phyloP scores from a whole-genome alignment of 2,888 invertebrate genomes.

The Leptopilina syphax region DNA sequence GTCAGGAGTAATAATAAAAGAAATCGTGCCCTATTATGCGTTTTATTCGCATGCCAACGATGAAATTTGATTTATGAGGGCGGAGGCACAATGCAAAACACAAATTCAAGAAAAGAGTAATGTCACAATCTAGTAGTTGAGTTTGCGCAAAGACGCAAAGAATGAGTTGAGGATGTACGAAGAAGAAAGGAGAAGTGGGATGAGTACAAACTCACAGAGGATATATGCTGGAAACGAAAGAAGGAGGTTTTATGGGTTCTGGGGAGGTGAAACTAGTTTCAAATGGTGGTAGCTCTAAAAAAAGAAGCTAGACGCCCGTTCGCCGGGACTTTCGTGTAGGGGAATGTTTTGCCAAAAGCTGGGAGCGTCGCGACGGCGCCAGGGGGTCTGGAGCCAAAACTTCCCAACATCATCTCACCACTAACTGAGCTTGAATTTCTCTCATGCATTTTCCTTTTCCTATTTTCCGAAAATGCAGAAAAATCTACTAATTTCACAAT shows the following conservation, averaged over 20 bases:
- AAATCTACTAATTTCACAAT: too few relatives aligned
- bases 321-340: slow-evolving; percentile 62
- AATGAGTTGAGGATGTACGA: neutral
- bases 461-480: neutral
- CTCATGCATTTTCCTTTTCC: neutral
- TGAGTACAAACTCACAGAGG: slow-evolving; percentile 37
- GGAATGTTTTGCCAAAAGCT: slow-evolving; percentile 74
- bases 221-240: slow-evolving; percentile 45
- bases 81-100: slow-evolving; percentile 21
- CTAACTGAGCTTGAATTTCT: slow-evolving; percentile 20
- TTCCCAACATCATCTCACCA: slow-evolving; percentile 54
- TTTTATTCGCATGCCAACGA: neutral
- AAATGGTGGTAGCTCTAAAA: slow-evolving; percentile 61
- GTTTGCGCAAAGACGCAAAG: neutral
- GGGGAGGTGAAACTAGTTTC: slow-evolving; percentile 60
- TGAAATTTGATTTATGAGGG: slow-evolving; percentile 2
- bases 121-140: slow-evolving; percentile 17
- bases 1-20: too few relatives aligned
- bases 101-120: slow-evolving; percentile 41
- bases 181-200: slow-evolving; percentile 22
- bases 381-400: slow-evolving; percentile 73
- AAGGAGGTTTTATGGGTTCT: slow-evolving; percentile 65
- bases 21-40: neutral
- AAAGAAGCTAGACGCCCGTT: slow-evolving; percentile 63
- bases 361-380: slow-evolving; percentile 74